Base-by-base conservation (phyloP, 2,113 vertebrate species). In the Falcunculus frontatus region DNA sequence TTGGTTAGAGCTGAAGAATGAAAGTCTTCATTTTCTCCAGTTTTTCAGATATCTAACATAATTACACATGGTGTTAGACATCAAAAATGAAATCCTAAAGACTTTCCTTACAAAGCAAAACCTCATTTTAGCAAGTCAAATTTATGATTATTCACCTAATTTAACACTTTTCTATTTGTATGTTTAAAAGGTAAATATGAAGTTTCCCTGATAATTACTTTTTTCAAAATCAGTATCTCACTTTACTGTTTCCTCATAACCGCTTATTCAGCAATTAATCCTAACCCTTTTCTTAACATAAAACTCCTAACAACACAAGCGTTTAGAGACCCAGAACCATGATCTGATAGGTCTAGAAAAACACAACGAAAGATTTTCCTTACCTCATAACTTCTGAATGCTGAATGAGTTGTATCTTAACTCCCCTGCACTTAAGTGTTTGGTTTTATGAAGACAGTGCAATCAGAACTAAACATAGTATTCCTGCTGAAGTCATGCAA, bases 401-500 rank as follows among this genome's bases (percentile, higher is more conserved):
- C 26, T 94, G 62, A 67, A 75, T 57, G 27, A 83, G 35, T 27
- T 80, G 12, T 69, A 76, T 55, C 29, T 57, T 72, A 92, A 77
- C 41, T 65, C 6, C 25, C 23, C 19, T 57, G 30, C 39, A 81
- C 49, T 84, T 78, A 50, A 52, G 39, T 16, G 67, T 49, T 73
- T 60, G 49, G 5, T 6, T 52, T 64, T 83, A 88, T 93, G 74
- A 81, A 95, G 90, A 42, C 0, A 1, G 64, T 74, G 89, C 3
- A 18, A 81, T 73, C 70, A 84, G 80, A 96, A 95, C 94, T 93
- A 92, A 93, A 93, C 91, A 96, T 92, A 97, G 89, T 90, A 87
- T 93, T 93, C 81, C 93, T 81, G 60, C 76, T 95, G 90, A 95
- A 93, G 93, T 95, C 92, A 97, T 93, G 49, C 65, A 94, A 87